A percentile compares a stretch with the other conserved stretches of the same genome.
phyloP scores from a whole-genome alignment of 2,888 invertebrate species.

The Chelonus formosanus region DNA sequence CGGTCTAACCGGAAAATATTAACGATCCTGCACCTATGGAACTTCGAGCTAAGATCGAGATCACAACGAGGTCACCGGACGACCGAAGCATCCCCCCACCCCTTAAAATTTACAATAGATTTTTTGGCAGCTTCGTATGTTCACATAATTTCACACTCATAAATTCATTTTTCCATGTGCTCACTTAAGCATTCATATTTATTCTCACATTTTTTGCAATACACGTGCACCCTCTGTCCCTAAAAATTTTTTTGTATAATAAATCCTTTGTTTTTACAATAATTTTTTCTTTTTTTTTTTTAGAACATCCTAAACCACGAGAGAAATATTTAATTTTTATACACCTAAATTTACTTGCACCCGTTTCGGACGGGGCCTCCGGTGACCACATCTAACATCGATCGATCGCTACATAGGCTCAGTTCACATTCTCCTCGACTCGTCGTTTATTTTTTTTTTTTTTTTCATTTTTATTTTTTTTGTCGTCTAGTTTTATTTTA shows the following conservation, averaged over 20 bases:
- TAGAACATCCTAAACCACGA: slow-evolving; percentile 56
- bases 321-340: slow-evolving; percentile 54
- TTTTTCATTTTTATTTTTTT: slow-evolving; percentile 24
- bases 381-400: slow-evolving; percentile 52
- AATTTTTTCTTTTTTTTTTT: slow-evolving; percentile 49
- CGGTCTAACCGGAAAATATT: neutral
- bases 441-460: slow-evolving; percentile 29
- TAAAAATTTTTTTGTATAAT: slow-evolving; percentile 47
- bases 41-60: slow-evolving; percentile 53
- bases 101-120: slow-evolving; percentile 55
- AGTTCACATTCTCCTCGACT: slow-evolving; percentile 34
- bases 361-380: slow-evolving; percentile 61
- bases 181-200: slow-evolving; percentile 35
- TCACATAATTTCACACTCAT: slow-evolving; percentile 20
- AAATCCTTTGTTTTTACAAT: slow-evolving; percentile 58
- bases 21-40: slow-evolving; percentile 50
- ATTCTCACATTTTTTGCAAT: slow-evolving; percentile 25
- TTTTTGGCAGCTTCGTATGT: slow-evolving; percentile 34
- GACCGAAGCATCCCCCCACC: slow-evolving; percentile 53
- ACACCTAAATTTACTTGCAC: slow-evolving; percentile 63
- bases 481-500: slow-evolving; percentile 35
- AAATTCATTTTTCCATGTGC: slow-evolving; percentile 36
- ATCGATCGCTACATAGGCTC: slow-evolving; percentile 42
- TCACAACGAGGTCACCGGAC: slow-evolving; percentile 58
- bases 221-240: slow-evolving; percentile 36